These are phyloP conservation scores for Orchestes rusci DNA, from an alignment of 2,888 invertebrate genomes.

Conservation along the genomic window DNA sequence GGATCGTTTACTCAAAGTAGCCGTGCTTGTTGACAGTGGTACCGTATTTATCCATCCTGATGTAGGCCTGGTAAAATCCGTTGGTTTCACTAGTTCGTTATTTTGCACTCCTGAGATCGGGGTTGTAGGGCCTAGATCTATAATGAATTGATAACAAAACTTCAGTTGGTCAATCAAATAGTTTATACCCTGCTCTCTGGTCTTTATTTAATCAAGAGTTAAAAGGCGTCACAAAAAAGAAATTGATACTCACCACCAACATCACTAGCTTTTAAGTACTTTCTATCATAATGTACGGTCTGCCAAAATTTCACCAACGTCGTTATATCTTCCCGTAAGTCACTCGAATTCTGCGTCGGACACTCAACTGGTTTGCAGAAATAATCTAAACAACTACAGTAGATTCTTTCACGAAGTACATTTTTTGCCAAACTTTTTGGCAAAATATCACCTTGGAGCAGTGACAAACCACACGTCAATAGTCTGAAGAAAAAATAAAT, in stretches of 20 bases:
- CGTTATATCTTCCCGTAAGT: constrained; percentile 81
- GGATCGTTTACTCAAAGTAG: constrained; percentile 67
- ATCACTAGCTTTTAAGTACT: constrained; percentile 77
- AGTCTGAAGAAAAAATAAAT: constrained; percentile 53
- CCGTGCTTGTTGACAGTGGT: constrained; percentile 59
- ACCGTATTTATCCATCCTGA: constrained; percentile 95
- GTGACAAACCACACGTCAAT: constrained; percentile 82
- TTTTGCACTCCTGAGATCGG: constrained; percentile 36
- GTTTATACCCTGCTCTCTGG: no score
- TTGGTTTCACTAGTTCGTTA: constrained; percentile 43
- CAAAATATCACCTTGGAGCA: constrained; percentile 90
- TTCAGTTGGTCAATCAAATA: neutral
- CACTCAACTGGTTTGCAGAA: constrained; percentile 87
- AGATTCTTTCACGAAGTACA: constrained; percentile 89
- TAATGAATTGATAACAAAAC: no score
- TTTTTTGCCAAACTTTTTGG: constrained; percentile 82
- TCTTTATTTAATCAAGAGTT: no score
- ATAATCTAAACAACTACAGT: constrained; percentile 91
- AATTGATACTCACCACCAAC: constrained; percentile 75
- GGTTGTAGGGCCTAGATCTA: constrained; percentile 40
- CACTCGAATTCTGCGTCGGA: constrained; percentile 72
- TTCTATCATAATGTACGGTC: constrained; percentile 88
- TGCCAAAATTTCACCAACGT: constrained; percentile 93
- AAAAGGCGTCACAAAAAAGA: no score
- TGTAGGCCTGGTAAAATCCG: constrained; percentile 51